phyloP scores from a whole-genome alignment of 2,888 invertebrate genomes.

The Masnerella sp. region DNA sequence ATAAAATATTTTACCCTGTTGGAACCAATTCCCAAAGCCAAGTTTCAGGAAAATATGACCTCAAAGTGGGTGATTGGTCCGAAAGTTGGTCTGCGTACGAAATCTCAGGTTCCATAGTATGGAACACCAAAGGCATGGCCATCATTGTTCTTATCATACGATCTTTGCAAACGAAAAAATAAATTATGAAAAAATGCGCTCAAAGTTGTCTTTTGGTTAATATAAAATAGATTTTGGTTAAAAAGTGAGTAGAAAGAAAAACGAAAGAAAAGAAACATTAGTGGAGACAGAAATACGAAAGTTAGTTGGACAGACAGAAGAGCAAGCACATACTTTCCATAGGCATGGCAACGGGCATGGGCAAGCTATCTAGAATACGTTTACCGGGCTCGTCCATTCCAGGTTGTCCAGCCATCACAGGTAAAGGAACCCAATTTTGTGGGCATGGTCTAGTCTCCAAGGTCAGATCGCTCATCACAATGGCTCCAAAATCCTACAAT shows the following conservation, averaged over 20 bases:
- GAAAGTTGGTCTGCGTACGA: conserved; percentile 69
- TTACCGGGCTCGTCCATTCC: conserved; percentile 67
- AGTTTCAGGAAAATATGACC: conserved; percentile 81
- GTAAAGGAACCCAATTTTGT: conserved; percentile 59
- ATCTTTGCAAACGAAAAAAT: conserved; percentile 63
- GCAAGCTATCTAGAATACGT: conserved; percentile 11
- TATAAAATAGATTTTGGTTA: background rate
- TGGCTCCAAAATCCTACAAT: conserved; percentile 79
- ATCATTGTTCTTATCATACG: conserved; percentile 68
- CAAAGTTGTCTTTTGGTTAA: too few species aligned
- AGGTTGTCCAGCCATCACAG: conserved; percentile 12
- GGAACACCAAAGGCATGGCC: conserved; percentile 71
- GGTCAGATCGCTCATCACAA: conserved; percentile 80
- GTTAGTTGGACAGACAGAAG: background rate
- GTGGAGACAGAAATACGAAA: background rate
- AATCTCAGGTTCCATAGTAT: conserved; percentile 67
- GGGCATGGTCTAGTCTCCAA: conserved; percentile 80
- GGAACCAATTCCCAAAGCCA: conserved; percentile 83
- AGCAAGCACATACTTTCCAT: conserved; percentile 39
- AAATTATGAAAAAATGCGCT: too few species aligned
- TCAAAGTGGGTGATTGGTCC: conserved; percentile 67
- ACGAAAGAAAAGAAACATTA: background rate
- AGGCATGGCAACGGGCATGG: conserved; percentile 4
- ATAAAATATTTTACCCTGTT: conserved; percentile 72
- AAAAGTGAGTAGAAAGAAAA: background rate